phyloP scores from a whole-genome alignment of 2,888 invertebrate species.

The Boloria euphrosyne region DNA sequence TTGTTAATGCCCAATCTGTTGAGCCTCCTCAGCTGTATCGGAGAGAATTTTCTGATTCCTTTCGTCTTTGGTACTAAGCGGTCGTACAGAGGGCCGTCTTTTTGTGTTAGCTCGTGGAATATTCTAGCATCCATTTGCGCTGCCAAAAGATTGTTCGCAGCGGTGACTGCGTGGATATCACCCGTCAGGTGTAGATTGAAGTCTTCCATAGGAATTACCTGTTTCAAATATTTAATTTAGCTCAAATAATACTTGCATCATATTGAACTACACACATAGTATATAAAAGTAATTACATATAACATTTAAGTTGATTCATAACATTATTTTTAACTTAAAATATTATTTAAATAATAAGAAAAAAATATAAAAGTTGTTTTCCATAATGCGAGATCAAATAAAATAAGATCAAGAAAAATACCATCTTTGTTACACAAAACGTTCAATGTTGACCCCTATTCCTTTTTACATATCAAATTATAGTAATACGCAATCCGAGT shows the following conservation, averaged over 20 bases:
- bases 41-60: constrained; percentile 91
- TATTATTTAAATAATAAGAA: too few species aligned
- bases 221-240: background rate
- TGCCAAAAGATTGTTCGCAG: constrained; percentile 98
- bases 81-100: constrained; percentile 91
- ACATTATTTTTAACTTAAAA: too few species aligned
- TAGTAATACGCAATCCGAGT: background rate
- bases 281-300: too few species aligned
- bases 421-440: too few species aligned
- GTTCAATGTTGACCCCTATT: too few species aligned
- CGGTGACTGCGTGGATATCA: constrained; percentile 99
- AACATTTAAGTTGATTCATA: too few species aligned
- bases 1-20: constrained; percentile 90
- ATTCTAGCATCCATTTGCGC: constrained; percentile 98
- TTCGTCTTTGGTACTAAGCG: constrained; percentile 93
- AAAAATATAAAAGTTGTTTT: too few species aligned
- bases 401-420: too few species aligned
- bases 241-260: too few species aligned
- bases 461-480: background rate
- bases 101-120: constrained; percentile 97
- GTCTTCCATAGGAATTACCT: constrained; percentile 99
- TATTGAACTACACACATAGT: too few species aligned
- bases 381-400: too few species aligned
- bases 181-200: constrained; percentile 99
- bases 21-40: constrained; percentile 91